Base-by-base conservation (phyloP, 2,888 invertebrate species). In the Tinea semifulvella region DNA sequence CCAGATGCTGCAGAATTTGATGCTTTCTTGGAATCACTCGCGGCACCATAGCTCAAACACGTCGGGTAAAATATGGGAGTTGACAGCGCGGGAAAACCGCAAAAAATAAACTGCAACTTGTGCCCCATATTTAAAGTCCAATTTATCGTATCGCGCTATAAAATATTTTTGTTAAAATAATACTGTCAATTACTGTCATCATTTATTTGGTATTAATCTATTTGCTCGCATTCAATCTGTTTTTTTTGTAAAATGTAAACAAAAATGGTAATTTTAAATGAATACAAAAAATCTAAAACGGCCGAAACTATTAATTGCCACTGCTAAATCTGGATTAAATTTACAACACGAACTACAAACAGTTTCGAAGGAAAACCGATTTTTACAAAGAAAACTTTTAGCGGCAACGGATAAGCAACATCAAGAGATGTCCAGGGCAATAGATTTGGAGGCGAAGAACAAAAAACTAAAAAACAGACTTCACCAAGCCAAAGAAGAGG, bases 401-500 rank as follows among this genome's bases (percentile, higher is more conserved):
- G 58, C 62, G 44, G 65, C 61, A 0, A 72, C 65, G 0, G 62
- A 67, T n/a, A 72, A 67, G 44, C 72, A 77, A 43, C 77, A 79
- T 19, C 75, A 71, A 49, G 71, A 75, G 46, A 77, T 77, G 76
- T 56, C 61, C 13, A 65, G 77, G 54, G 77, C 76, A 1, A 75
- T 79, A n/a, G 58, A 65, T 39, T 53, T 76, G 1, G 68, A 66
- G 45, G 61, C 68, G 43, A 68, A 64, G 43, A 71, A 77, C 46
- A 38, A 42, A 2, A 40, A 49, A 39, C 49, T 79, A 8, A 56
- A 51, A 38, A 49, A 51, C 6, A 52, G 58, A 49, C 48, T 75
- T 40, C 61, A 63, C 22, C 52, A 57, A 27, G 58, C 61, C 0
- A 62, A 65, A 47, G 17, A 42, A 18, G 55, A 68, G 47, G 61